A percentile compares a stretch with the other conserved stretches of the same genome.
phyloP scores from a whole-genome alignment of 1,140 invertebrate genomes.

The Temnothorax longispinosus region DNA sequence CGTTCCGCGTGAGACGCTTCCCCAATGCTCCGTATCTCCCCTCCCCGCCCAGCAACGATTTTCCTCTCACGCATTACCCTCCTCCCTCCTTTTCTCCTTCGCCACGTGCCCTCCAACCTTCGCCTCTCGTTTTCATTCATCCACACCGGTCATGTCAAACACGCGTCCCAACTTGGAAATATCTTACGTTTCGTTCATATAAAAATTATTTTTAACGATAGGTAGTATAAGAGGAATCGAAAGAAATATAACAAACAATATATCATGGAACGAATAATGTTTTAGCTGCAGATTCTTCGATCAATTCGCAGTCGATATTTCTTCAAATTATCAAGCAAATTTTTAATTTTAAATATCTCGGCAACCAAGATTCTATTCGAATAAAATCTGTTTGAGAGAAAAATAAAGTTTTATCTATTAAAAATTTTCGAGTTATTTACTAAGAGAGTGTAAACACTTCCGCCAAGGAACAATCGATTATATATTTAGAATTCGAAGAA shows the following conservation, averaged over 20 bases:
- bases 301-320: background rate
- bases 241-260: background rate
- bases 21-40: constrained; percentile 11
- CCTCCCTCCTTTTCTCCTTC: constrained; percentile 1
- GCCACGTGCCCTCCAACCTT: constrained; percentile 51
- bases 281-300: background rate
- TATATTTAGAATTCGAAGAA: constrained; percentile 29
- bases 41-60: constrained; percentile 5
- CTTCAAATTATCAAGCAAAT: background rate
- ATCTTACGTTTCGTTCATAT: background rate
- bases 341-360: background rate
- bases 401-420: background rate
- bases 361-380: background rate
- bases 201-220: background rate
- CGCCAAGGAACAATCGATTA: background rate
- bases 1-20: background rate
- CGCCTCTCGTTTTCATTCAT: constrained; percentile 60
- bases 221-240: background rate
- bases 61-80: constrained; percentile 12
- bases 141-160: constrained; percentile 7
- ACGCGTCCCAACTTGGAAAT: background rate
- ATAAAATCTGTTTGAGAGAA: background rate
- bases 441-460: background rate
- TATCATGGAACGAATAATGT: background rate
- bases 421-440: background rate